These are phyloP conservation scores for Crematogaster levior DNA, from an alignment of 2,888 invertebrate genomes.

Conservation along the genomic window DNA sequence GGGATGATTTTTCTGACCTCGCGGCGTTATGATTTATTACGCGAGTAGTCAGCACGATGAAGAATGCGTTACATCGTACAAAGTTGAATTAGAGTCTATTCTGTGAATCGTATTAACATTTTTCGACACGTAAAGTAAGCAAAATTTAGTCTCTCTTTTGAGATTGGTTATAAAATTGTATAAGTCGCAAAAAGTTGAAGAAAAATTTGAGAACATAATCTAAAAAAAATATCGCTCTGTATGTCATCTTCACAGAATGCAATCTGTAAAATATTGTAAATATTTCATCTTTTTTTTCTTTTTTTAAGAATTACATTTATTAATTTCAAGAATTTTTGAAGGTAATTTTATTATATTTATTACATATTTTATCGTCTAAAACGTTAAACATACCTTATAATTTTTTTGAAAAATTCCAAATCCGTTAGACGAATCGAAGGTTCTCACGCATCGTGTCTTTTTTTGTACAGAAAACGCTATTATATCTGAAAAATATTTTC, in stretches of 20 bases:
- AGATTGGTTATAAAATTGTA: background rate
- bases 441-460: conserved; percentile 16
- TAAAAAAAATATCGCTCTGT: background rate
- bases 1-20: conserved; percentile 46
- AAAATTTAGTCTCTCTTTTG: background rate
- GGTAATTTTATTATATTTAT: background rate
- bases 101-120: background rate
- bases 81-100: conserved; percentile 1
- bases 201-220: background rate
- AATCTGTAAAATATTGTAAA: background rate
- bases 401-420: background rate
- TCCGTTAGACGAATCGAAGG: conserved; percentile 3
- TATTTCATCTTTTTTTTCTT: background rate
- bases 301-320: background rate
- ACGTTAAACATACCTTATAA: background rate
- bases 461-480: background rate
- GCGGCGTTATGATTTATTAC: conserved; percentile 45
- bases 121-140: background rate
- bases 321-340: background rate
- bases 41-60: background rate
- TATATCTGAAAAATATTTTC: conserved; percentile 22
- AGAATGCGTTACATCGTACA: conserved; percentile 1
- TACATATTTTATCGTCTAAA: background rate
- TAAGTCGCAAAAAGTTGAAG: background rate
- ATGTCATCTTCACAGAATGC: background rate